Evolutionary conservation across 2,113 vertebrate genomes (phyloP), one percentile per base, ranked within the genome.

Genomic region (Malurus melanocephalus): DNA sequence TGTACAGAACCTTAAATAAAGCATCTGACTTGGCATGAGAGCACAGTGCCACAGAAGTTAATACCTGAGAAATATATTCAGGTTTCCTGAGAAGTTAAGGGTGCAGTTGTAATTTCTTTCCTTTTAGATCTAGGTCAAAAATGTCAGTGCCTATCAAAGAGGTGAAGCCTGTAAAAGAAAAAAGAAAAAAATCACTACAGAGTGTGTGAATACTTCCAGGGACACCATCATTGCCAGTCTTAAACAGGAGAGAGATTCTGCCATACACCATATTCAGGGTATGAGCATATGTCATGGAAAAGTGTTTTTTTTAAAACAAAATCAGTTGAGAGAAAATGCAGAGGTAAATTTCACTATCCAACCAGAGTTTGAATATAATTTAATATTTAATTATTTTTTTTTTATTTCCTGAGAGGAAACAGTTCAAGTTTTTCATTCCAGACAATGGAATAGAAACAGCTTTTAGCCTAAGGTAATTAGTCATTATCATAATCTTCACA

Each of bases 391-490:
- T 43, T 18, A 21, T 46, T 94, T 94, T 46, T 94, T 94, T 80
- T 53, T 49, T 90, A 52, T 82, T 95, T 94, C 38, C n/a, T 71
- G 57, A 89, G 51, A 46, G 61, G 22, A 59, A 88, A 89, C 38
- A 26, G 51, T 77, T 79, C 59, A 69, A 92, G 38, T 87, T 87
- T 13, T 88, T 93, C 27, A 51, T 95, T 94, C 59, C 79, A 93
- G 75, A 89, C 72, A 95, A 93, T 88, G 16, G 56, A 90, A 45
- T 87, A 51, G 93, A 82, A 93, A 4, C 51, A 92, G 30, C 51
- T 95, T 96, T 92, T 93, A 96, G 88, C 90, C 90, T 85, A 60
- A 94, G 42, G 86, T 94, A 95, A 96, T 96, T 95, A 92, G 43
- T 93, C 49, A 92, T 96, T 95, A 89, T 88, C 53, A 48, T 89